Evolutionary conservation across 1,140 invertebrate species (phyloP).

Genomic region (Pectinophora gossypiella): DNA sequence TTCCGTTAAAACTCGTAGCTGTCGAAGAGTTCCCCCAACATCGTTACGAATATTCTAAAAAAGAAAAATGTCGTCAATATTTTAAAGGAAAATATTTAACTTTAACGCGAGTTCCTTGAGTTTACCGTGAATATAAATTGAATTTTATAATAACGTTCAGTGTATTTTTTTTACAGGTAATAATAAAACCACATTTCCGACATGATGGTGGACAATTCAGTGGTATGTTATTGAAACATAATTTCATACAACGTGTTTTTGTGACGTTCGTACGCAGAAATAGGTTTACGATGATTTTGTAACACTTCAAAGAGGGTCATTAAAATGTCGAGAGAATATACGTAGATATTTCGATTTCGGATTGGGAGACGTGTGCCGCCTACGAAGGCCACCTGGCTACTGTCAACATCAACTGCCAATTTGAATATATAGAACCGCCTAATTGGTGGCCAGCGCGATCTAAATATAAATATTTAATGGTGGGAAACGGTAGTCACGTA

Average conservation of each 20-base stretch:
- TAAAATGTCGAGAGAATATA: slow-evolving; percentile 52
- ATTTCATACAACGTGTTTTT: slow-evolving; percentile 23
- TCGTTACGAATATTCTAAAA: too few species aligned
- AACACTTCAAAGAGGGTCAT: slow-evolving; percentile 66
- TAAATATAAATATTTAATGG: slow-evolving; percentile 46
- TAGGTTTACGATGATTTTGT: slow-evolving; percentile 57
- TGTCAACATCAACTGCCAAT: slow-evolving; percentile 63
- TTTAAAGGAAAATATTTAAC: too few species aligned
- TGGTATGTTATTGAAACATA: slow-evolving; percentile 53
- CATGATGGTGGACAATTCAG: slow-evolving; percentile 21
- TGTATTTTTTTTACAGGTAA: slow-evolving; percentile 16
- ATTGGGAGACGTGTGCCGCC: slow-evolving; percentile 28
- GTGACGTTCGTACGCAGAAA: slow-evolving; percentile 37
- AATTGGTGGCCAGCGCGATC: slow-evolving; percentile 53
- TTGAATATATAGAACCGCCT: slow-evolving; percentile 48
- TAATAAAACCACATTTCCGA: slow-evolving; percentile 2
- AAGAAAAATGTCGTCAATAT: too few species aligned
- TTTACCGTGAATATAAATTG: too few species aligned
- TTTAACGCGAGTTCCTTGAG: too few species aligned
- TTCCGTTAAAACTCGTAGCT: too few species aligned
- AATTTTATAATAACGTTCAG: not conserved
- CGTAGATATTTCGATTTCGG: too few species aligned
- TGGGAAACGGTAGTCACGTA: slow-evolving; percentile 31
- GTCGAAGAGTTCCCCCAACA: too few species aligned
- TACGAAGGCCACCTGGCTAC: slow-evolving; percentile 46